Percentiles rank a stretch among this genome's conserved stretches.
phyloP scores from a whole-genome alignment of 2,888 invertebrate species.

The Dromius quadrimaculatus region DNA sequence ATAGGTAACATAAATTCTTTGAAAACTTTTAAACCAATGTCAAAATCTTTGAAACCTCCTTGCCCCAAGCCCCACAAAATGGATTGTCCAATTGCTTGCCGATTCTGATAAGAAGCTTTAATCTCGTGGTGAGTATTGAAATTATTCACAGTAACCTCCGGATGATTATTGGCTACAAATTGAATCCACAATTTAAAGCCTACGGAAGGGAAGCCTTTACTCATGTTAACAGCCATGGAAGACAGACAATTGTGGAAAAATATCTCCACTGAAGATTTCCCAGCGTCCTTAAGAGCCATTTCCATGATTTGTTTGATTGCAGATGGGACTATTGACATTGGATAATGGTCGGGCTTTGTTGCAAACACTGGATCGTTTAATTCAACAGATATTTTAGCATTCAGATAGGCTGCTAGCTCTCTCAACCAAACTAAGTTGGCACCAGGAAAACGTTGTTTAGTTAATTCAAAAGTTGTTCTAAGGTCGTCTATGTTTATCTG shows the following conservation, averaged over 20 bases:
- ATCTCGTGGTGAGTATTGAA: slow-evolving; percentile 74
- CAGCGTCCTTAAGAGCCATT: slow-evolving; percentile 71
- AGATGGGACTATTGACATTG: slow-evolving; percentile 67
- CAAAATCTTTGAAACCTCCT: slow-evolving; percentile 75
- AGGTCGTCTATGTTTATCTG: slow-evolving; percentile 75
- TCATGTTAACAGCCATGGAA: slow-evolving; percentile 79
- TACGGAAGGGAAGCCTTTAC: slow-evolving; percentile 74
- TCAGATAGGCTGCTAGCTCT: slow-evolving; percentile 75
- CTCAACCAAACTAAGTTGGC: slow-evolving; percentile 80
- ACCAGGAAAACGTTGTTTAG: slow-evolving; percentile 76
- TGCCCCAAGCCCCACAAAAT: slow-evolving; percentile 84
- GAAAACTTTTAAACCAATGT: slow-evolving; percentile 80
- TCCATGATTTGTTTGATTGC: slow-evolving; percentile 65
- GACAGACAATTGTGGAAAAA: slow-evolving; percentile 80
- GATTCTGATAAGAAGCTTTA: slow-evolving; percentile 82
- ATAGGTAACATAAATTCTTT: slow-evolving; percentile 80
- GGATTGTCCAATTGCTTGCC: slow-evolving; percentile 78
- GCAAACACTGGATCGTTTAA: slow-evolving; percentile 74
- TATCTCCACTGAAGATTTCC: slow-evolving; percentile 73
- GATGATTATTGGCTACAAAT: slow-evolving; percentile 75
- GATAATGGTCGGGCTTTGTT: slow-evolving; percentile 71
- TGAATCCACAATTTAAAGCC: slow-evolving; percentile 81
- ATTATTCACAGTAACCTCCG: slow-evolving; percentile 73
- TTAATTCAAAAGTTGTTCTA: slow-evolving; percentile 68
- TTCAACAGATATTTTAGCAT: slow-evolving; percentile 74